These are phyloP conservation scores for Rattus rattus DNA, from an alignment of 2,113 vertebrate species.

Conservation along the genomic window DNA sequence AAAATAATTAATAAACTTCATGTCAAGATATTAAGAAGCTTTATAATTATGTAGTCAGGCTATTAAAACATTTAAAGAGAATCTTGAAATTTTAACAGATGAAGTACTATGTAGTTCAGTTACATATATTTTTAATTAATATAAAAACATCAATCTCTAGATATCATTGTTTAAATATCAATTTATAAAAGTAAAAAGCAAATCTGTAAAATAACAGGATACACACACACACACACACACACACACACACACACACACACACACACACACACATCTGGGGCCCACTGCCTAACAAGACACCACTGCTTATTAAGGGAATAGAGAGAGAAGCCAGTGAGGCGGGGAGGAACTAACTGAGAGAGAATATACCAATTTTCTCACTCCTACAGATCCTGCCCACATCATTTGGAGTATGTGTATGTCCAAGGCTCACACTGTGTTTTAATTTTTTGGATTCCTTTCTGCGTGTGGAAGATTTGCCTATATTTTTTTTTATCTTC, in stretches of 20 bases:
- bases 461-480: not conserved
- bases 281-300: not conserved
- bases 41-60: not conserved
- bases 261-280: not conserved
- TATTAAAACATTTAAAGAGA: not conserved
- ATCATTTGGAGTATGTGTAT: not conserved
- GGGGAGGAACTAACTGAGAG: not conserved
- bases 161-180: not conserved
- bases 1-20: not conserved
- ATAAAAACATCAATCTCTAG: not conserved
- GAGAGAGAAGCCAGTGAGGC: not conserved
- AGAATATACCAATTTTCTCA: fast-evolving
- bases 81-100: not conserved
- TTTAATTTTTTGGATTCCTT: not conserved
- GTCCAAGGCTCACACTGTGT: not conserved
- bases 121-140: not conserved
- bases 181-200: not conserved
- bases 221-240: no score
- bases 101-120: not conserved
- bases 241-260: no score
- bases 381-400: not conserved
- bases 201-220: not conserved
- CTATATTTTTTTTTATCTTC: not conserved
- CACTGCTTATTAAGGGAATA: not conserved
- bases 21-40: not conserved